These are phyloP conservation scores for Sebastes nivosus DNA, from an alignment of 2,797 vertebrate genomes.

Conservation along the genomic window DNA sequence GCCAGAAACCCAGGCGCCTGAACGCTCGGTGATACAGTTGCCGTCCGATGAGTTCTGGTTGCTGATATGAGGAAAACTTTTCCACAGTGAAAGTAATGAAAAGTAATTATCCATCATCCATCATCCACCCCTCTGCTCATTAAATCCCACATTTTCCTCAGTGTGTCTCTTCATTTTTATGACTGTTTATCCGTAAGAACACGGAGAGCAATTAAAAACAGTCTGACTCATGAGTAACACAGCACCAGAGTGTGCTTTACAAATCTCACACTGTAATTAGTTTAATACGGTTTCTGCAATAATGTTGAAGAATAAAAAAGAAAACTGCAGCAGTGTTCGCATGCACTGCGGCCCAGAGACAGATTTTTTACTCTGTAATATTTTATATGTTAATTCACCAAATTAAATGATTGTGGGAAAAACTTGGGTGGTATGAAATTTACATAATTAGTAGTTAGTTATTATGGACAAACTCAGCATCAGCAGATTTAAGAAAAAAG, in stretches of 20 bases:
- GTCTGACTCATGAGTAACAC: conserved; percentile 17
- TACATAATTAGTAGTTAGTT: background rate
- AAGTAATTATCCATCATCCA: conserved; percentile 14
- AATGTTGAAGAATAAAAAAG: background rate
- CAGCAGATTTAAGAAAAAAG: background rate
- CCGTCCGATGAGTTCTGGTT: conserved; percentile 18
- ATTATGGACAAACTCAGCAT: background rate
- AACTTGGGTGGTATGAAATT: background rate
- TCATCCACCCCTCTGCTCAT: conserved; percentile 22
- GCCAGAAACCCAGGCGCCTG: conserved; percentile 30
- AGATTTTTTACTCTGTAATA: background rate
- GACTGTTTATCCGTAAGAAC: conserved; percentile 24
- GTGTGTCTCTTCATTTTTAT: conserved; percentile 21
- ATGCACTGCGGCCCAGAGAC: background rate
- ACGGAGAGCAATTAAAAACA: conserved; percentile 23
- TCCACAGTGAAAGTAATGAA: conserved; percentile 15
- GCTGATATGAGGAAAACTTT: conserved; percentile 25
- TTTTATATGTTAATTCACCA: background rate
- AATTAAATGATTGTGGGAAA: background rate
- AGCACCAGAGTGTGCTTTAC: conserved; percentile 6
- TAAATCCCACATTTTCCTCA: conserved; percentile 30
- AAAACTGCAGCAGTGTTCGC: background rate
- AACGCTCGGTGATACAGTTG: background rate
- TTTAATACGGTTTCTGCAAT: background rate
- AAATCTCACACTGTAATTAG: background rate